Percentiles rank a stretch among this genome's conserved stretches.
phyloP scores from a whole-genome alignment of 2,888 invertebrate genomes.

The Nesidiocoris tenuis region DNA sequence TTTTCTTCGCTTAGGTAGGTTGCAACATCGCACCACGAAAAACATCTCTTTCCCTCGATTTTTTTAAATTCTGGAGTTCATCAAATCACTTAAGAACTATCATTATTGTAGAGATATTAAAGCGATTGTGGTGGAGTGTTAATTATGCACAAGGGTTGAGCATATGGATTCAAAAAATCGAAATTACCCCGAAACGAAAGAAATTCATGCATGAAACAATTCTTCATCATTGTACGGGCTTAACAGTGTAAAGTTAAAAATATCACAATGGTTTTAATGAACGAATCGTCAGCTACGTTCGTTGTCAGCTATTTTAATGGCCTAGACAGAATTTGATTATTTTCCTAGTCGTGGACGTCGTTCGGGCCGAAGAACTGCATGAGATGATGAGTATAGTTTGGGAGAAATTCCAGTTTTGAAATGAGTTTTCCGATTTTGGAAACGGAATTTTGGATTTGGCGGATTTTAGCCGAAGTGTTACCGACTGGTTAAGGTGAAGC shows the following conservation, averaged over 20 bases:
- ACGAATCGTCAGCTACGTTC: constrained; percentile 9
- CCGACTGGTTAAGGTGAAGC: too few relatives aligned
- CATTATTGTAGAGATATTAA: constrained; percentile 35
- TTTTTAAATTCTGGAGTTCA: constrained; percentile 4
- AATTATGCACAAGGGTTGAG: constrained; percentile 39
- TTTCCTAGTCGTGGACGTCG: background rate
- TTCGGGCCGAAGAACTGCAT: background rate
- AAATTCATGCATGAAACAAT: background rate
- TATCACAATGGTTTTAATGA: constrained; percentile 12
- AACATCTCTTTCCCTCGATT: constrained; percentile 7
- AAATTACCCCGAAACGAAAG: background rate
- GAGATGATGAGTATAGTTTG: too few relatives aligned
- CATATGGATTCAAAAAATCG: constrained; percentile 6
- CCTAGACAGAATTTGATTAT: background rate
- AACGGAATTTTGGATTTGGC: too few relatives aligned
- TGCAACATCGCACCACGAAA: constrained; percentile 41
- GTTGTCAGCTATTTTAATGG: constrained; percentile 21
- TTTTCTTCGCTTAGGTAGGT: constrained; percentile 43
- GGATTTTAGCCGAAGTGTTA: too few relatives aligned
- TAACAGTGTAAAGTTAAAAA: background rate
- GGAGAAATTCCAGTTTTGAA: too few relatives aligned
- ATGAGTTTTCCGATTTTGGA: too few relatives aligned
- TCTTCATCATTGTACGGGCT: background rate
- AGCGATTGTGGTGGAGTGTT: constrained; percentile 34
- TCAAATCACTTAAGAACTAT: constrained; percentile 10